These are phyloP conservation scores for Anguilla pacifica DNA, from an alignment of 2,797 vertebrate species.

Conservation along the genomic window DNA sequence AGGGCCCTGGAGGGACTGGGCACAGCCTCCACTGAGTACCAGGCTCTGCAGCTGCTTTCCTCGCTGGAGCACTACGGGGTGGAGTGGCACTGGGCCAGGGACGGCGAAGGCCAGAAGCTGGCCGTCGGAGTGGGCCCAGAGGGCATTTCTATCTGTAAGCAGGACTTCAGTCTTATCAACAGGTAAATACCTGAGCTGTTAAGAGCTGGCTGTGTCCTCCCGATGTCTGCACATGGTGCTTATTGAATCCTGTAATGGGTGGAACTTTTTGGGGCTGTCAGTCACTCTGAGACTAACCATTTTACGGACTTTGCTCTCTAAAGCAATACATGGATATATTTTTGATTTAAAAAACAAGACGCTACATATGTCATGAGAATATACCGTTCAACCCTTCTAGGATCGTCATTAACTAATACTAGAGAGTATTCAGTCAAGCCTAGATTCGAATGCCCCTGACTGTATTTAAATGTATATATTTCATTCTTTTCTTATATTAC, in stretches of 20 bases:
- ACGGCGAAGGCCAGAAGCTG: conserved; percentile 83
- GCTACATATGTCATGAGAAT: neutral
- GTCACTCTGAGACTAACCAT: neutral
- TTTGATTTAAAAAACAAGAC: neutral
- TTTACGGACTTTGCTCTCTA: neutral
- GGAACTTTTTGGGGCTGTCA: neutral
- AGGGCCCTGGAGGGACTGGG: conserved; percentile 85
- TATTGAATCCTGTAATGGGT: neutral
- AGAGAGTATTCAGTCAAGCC: neutral
- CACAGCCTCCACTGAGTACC: conserved; percentile 89
- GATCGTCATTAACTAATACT: neutral
- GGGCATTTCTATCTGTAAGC: conserved; percentile 91
- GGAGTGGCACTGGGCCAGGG: conserved; percentile 93
- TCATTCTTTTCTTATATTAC: neutral
- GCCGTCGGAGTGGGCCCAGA: conserved; percentile 94
- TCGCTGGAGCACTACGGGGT: conserved; percentile 92
- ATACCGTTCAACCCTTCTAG: neutral
- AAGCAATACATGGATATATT: neutral
- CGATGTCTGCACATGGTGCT: neutral
- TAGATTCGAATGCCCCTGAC: neutral
- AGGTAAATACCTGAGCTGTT: conserved; percentile 68
- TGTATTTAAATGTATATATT: neutral
- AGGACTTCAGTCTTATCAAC: conserved; percentile 89
- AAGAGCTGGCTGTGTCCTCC: neutral
- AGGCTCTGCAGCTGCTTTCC: conserved; percentile 89